Evolutionary conservation across 2,113 vertebrate genomes (phyloP).

Genomic region (Limnothrissa miodon): DNA sequence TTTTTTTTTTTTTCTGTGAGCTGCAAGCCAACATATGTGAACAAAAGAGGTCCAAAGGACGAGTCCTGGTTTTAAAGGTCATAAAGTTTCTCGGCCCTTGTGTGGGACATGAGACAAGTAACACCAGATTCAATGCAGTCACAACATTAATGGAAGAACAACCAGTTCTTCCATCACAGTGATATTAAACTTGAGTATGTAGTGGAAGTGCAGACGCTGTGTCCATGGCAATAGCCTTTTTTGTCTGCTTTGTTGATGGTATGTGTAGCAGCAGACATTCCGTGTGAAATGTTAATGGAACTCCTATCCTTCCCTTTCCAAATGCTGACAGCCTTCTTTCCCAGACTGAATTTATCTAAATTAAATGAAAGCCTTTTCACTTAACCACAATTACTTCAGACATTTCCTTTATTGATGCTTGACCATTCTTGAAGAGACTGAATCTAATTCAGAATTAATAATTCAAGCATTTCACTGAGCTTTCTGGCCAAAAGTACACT

Average conservation of each 20-base stretch:
- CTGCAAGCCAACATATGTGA: background rate
- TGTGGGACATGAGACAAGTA: background rate
- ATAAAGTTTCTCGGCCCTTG: background rate
- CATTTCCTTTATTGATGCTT: constrained; percentile 13
- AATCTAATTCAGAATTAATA: constrained; percentile 18
- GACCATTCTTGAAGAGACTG: constrained; percentile 15
- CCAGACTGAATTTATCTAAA: constrained; percentile 9
- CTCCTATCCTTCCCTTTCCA: background rate
- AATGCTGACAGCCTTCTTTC: constrained; percentile 13
- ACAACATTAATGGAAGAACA: background rate
- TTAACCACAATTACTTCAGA: constrained; percentile 16
- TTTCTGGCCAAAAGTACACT: constrained; percentile 8
- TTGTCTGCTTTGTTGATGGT: background rate
- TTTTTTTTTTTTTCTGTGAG: background rate
- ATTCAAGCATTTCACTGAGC: constrained; percentile 6
- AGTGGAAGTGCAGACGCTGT: background rate
- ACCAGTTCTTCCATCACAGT: background rate
- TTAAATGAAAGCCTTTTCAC: constrained; percentile 18
- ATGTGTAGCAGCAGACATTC: background rate
- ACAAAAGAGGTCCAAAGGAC: background rate
- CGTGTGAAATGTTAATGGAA: background rate
- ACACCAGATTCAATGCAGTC: background rate
- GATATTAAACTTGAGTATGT: background rate
- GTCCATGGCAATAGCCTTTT: background rate
- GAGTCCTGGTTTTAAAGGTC: constrained; percentile 8